Conservation (phyloP, 2,888 invertebrate genomes). For the Elgonia sp. region DNA sequence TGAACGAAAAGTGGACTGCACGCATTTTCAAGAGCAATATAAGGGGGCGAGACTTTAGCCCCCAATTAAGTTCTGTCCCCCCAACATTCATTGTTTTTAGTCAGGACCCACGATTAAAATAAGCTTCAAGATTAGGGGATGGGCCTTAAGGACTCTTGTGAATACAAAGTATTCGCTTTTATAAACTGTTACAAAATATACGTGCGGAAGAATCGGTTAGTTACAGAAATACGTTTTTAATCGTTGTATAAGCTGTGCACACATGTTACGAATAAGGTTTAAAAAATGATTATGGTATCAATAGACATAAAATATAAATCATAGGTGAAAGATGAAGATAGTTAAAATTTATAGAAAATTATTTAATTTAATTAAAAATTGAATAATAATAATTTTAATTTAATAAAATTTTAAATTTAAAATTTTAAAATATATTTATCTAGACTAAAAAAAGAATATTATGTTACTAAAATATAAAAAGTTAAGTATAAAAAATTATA, state of each 20-base stretch:
- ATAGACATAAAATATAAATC: too few species aligned
- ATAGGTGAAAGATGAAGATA: too few species aligned
- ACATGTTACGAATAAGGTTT: conserved; percentile 10
- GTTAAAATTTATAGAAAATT: too few species aligned
- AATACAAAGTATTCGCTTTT: conserved; percentile 15
- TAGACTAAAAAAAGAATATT: too few species aligned
- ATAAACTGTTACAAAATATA: conserved; percentile 43
- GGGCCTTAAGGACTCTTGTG: conserved; percentile 42
- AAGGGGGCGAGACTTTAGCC: conserved; percentile 43
- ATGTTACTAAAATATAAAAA: background rate
- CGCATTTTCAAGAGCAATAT: conserved; percentile 26
- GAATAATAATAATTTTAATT: too few species aligned
- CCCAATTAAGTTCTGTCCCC: conserved; percentile 53
- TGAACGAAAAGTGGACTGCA: conserved; percentile 1
- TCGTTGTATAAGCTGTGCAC: too few species aligned
- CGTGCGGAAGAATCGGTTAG: conserved; percentile 44
- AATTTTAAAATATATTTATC: too few species aligned
- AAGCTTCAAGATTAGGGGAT: conserved; percentile 47
- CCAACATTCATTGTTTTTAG: conserved; percentile 51
- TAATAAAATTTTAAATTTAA: too few species aligned
- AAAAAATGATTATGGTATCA: too few species aligned
- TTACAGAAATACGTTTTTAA: conserved; percentile 52
- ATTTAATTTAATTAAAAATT: too few species aligned
- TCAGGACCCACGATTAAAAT: conserved; percentile 39
- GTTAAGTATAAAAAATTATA: background rate